Evolutionary conservation across 2,888 invertebrate genomes (phyloP).

Genomic region (Sarcophaga caerulescens): DNA sequence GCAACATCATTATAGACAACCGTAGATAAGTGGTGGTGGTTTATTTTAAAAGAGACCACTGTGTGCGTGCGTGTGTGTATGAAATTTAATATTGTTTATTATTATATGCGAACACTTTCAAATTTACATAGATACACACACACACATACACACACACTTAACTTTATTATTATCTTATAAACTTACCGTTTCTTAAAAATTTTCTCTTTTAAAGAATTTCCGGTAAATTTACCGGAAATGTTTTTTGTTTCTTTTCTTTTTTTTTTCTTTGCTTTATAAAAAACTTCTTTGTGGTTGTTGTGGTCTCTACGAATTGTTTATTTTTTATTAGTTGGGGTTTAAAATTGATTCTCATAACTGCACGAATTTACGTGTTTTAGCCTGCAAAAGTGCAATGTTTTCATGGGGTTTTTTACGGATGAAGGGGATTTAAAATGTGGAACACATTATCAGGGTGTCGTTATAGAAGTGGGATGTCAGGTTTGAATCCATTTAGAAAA

Average conservation of each 20-base stretch:
- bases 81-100: constrained; percentile 13
- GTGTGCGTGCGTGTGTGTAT: constrained; percentile 8
- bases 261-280: background rate
- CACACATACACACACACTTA: too few relatives aligned
- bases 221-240: constrained; percentile 45
- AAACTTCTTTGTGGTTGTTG: constrained; percentile 37
- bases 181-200: background rate
- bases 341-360: too few relatives aligned
- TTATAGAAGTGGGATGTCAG: too few relatives aligned
- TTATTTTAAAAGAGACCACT: too few relatives aligned
- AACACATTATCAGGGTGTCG: too few relatives aligned
- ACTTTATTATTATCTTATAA: constrained; percentile 30
- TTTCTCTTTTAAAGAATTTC: background rate
- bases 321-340: too few relatives aligned
- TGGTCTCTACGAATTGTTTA: constrained; percentile 8
- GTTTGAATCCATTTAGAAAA: too few relatives aligned
- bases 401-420: too few relatives aligned
- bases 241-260: background rate
- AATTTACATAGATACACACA: too few relatives aligned
- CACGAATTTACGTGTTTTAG: too few relatives aligned
- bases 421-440: too few relatives aligned
- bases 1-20: background rate
- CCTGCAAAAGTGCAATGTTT: too few relatives aligned
- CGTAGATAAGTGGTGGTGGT: background rate
- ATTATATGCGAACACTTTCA: constrained; percentile 10